Conservation (phyloP, 2,797 vertebrate genomes). For the Chelon labrosus region DNA sequence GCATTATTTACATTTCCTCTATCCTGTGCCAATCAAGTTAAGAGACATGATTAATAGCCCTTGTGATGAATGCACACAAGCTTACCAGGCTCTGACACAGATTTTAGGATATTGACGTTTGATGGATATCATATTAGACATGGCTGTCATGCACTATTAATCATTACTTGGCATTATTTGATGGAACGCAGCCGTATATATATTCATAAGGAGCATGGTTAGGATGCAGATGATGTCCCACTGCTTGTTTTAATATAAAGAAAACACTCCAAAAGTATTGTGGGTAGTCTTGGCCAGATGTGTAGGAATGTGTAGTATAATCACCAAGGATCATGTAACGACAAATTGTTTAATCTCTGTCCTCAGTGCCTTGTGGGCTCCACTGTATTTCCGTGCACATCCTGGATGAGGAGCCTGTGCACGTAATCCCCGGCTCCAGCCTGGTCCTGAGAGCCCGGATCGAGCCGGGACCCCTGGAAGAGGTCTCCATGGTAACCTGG, state of each 20-base stretch:
- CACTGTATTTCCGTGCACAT: slow-evolving; percentile 74
- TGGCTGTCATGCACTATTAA: slow-evolving; percentile 66
- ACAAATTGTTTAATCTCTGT: slow-evolving; percentile 32
- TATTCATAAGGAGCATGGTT: slow-evolving; percentile 60
- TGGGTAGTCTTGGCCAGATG: background rate
- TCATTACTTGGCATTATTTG: slow-evolving; percentile 69
- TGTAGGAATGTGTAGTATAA: background rate
- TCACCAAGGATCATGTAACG: background rate
- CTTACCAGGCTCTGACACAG: slow-evolving; percentile 60
- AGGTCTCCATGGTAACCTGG: slow-evolving; percentile 75
- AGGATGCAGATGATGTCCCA: slow-evolving; percentile 35
- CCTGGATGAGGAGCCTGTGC: slow-evolving; percentile 62
- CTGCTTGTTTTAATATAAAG: slow-evolving; percentile 41
- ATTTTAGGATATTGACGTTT: slow-evolving; percentile 67
- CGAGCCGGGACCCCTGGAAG: slow-evolving; percentile 47
- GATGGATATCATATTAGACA: slow-evolving; percentile 75
- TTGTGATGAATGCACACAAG: slow-evolving; percentile 21
- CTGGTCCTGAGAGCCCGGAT: slow-evolving; percentile 78
- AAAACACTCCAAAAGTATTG: background rate
- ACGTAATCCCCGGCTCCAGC: slow-evolving; percentile 62
- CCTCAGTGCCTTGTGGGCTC: slow-evolving; percentile 63
- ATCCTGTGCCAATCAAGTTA: slow-evolving; percentile 37
- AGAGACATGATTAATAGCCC: slow-evolving; percentile 65
- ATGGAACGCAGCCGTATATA: slow-evolving; percentile 62
- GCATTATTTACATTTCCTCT: slow-evolving; percentile 55